phyloP scores from a whole-genome alignment of 2,797 vertebrate genomes.

The Ptychadena robeensis region DNA sequence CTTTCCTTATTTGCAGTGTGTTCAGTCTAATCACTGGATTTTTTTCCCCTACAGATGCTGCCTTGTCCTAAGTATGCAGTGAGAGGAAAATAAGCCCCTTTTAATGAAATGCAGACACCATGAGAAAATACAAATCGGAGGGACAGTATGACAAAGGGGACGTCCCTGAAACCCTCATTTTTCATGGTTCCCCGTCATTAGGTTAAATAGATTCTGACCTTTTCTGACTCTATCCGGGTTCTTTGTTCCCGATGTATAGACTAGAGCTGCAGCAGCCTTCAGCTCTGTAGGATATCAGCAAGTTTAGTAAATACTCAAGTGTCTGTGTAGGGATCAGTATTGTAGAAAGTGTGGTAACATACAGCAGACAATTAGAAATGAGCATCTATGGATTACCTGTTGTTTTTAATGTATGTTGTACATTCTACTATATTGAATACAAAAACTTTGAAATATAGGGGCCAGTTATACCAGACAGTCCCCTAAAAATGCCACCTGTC shows the following conservation, averaged over 20 bases:
- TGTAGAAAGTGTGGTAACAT: background rate
- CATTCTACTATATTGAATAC: too few relatives aligned
- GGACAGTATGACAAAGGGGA: conserved; percentile 41
- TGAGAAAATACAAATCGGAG: conserved; percentile 51
- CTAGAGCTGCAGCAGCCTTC: conserved; percentile 37
- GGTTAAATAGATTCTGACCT: conserved; percentile 56
- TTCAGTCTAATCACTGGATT: background rate
- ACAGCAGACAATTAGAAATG: background rate
- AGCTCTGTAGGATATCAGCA: background rate
- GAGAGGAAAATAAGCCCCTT: conserved; percentile 42
- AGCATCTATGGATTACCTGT: background rate
- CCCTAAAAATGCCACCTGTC: too few relatives aligned
- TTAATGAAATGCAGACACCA: conserved; percentile 55
- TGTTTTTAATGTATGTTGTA: background rate
- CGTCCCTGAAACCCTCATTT: conserved; percentile 48
- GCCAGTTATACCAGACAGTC: too few relatives aligned
- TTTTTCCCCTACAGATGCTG: background rate
- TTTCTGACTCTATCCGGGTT: conserved; percentile 31
- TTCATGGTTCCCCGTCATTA: conserved; percentile 56
- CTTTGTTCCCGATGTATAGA: conserved; percentile 49
- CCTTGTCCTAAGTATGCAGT: background rate
- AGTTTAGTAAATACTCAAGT: background rate
- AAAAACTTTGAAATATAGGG: too few relatives aligned
- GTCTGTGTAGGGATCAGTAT: background rate
- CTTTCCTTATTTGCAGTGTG: too few relatives aligned